Base-by-base conservation (phyloP, 2,888 invertebrate genomes). In the Limenitis arthemis region DNA sequence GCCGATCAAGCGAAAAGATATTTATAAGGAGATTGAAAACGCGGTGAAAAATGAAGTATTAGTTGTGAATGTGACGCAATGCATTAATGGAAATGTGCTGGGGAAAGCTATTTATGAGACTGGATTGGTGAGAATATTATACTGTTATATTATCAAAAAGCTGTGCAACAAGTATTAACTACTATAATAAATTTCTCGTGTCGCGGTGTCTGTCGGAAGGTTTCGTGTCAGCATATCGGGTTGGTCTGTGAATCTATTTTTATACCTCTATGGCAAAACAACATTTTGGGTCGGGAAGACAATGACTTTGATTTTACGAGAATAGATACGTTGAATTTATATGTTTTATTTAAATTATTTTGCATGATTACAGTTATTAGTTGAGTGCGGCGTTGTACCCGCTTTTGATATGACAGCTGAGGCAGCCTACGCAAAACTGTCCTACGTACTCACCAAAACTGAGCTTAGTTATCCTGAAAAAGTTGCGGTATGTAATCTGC, bases 341-440 rank as follows among this genome's bases (percentile, higher is more conserved):
- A 8, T 28, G 7, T 7, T 1, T 8, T 11, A 6, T 12, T 5
- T 8, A 2, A 4, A 41, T 5, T 28, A 51, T 64, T 53, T 20
- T 32, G 4, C 33, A 33, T 11, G 28, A 48, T 54, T 55, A 8
- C 70, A 84, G 81, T 62, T 84, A 9, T 61, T 94, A 40, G 71
- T 88, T 51, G 89, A 91, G 62, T 89, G 89, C 62, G 96, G 96
- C 0, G 92, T 96, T 4, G 89, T 94, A 29, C 89, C 93, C 1
- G 95, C 96, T 0, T 91, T 89, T 56, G 96, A 97, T 70, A 95
- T 96, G 94, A 98, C 98, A 0, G 91, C 95, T 0, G 98, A 98
- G 75, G 96, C 98, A 0, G 97, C 98, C 0, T 88, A 97, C 41
- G 91, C 95, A 4, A 99, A 99, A 75, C 86, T 99, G 1, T 89